Evolutionary conservation across 2,797 vertebrate species (phyloP).

Genomic region (Varecia variegata): DNA sequence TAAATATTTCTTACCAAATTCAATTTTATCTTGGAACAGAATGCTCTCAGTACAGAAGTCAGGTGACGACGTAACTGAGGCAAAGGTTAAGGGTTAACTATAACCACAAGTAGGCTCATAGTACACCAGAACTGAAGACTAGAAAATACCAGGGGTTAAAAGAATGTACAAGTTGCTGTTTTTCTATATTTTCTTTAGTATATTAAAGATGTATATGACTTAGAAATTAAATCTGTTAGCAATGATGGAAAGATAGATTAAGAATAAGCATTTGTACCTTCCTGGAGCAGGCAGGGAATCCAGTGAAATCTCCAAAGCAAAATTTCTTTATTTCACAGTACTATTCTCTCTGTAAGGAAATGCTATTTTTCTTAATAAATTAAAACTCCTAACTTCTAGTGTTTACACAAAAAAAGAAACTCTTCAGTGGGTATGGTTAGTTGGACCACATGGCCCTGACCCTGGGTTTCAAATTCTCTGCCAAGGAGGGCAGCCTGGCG

Average conservation of each 20-base stretch:
- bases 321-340: neutral
- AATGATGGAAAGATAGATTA: neutral
- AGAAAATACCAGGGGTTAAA: neutral
- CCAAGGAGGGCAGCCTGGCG: neutral
- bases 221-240: neutral
- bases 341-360: conserved; percentile 4
- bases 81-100: conserved; percentile 5
- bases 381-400: neutral
- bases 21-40: conserved; percentile 27
- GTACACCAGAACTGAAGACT: neutral
- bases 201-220: conserved; percentile 4
- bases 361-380: conserved; percentile 8
- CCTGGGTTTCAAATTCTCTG: neutral
- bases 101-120: neutral
- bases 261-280: neutral
- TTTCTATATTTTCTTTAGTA: conserved; percentile 15
- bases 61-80: conserved; percentile 17
- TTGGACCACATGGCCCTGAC: neutral
- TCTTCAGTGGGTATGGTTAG: neutral
- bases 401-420: neutral
- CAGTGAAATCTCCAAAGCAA: conserved; percentile 5
- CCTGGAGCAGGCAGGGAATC: neutral
- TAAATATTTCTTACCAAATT: conserved; percentile 60
- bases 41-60: neutral
- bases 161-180: neutral